Evolutionary conservation across 2,888 invertebrate genomes (phyloP), one percentile per base, ranked within the genome.

Genomic region (Piscicola geometra): DNA sequence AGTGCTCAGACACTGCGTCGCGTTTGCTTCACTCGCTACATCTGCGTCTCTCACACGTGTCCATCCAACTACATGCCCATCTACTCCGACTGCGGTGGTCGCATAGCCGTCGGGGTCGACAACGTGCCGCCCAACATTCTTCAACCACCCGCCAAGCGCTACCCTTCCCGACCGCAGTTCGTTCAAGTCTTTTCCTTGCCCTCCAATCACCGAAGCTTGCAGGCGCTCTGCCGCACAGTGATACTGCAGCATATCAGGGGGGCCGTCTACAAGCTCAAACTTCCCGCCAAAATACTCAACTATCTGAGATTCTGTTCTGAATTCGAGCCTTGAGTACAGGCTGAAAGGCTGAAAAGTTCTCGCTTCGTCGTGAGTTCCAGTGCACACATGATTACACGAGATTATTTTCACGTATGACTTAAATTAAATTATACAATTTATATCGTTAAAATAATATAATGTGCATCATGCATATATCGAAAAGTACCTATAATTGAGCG

Each of bases 171-270:
- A 0, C 78, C 81, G 35, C 84, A 84, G 76, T 83, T 82, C 76
- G 81, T 85, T 25, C 84, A 85, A 79, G 82, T 84, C 52, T 84
- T 84, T 80, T 83, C 83, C 75, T 80, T 84, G 71, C 84, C 84
- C 1, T 71, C 25, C 32, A 82, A 80, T n/a, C 77, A 81, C 12
- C 80, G 82, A 33, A 82, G 81, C 73, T 80, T 85, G 35, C 84
- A 84, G 80, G 83, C 81, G 76, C 79, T 84, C 35, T 84, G 84
- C 75, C 80, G 84, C 1, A 81, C 82, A 33, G 79, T 82, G 36
- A 84, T 84, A 56, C 79, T 84, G 47, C 84, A 85, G 79, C 41
- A 41, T 15, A 81, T 80, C 60, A 83, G 81, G 68, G 76, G 81
- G 1, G 81, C 81, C 56, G 78, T 84, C 35, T 78, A 81, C 5